Evolutionary conservation across 2,797 vertebrate species (phyloP).

Genomic region (Dryobates pubescens): DNA sequence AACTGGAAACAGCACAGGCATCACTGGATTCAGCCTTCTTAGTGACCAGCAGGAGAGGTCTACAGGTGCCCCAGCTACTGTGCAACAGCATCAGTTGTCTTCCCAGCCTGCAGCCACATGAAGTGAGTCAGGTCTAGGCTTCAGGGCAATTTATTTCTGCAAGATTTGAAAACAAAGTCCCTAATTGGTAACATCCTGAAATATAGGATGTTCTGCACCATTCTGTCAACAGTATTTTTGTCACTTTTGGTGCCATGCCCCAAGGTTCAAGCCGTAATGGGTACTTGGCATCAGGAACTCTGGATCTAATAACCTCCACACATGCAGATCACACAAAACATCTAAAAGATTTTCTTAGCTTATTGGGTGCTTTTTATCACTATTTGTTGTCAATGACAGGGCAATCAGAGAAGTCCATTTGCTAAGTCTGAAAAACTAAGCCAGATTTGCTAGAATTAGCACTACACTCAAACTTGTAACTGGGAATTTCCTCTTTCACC

Average conservation of each 20-base stretch:
- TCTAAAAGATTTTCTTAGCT: neutral
- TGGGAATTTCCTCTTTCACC: neutral
- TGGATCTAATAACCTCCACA: neutral
- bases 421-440: neutral
- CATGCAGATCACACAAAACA: neutral
- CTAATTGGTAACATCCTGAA: neutral
- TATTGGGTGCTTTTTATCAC: neutral
- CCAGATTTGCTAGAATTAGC: neutral
- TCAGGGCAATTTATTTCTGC: no score
- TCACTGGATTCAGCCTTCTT: no score
- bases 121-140: rapidly evolving
- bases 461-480: neutral
- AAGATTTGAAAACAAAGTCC: neutral
- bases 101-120: neutral
- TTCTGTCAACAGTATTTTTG: neutral
- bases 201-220: neutral
- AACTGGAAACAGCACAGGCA: neutral
- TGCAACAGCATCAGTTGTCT: neutral
- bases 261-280: neutral
- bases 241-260: neutral
- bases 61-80: rapidly evolving
- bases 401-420: neutral
- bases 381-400: neutral
- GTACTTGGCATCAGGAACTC: neutral
- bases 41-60: neutral